These are phyloP conservation scores for Halcyon malimbica DNA, from an alignment of 2,113 vertebrate genomes.

Conservation along the genomic window DNA sequence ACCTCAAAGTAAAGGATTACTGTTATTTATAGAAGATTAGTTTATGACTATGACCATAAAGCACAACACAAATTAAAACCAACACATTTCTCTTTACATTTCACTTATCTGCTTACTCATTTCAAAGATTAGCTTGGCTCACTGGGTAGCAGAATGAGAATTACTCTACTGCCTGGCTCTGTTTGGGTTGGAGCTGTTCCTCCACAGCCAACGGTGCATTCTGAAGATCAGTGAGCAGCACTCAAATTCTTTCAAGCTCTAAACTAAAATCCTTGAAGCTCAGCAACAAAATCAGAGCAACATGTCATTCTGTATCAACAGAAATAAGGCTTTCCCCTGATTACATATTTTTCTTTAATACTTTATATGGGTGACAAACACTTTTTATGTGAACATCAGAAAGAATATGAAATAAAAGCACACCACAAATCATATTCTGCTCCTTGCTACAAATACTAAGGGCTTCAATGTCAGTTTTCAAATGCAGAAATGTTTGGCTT, in stretches of 20 bases:
- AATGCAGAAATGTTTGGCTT: not conserved
- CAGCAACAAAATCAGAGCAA: not conserved
- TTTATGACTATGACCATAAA: not conserved
- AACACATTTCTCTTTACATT: not conserved
- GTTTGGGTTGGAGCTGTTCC: not conserved
- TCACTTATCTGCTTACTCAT: not conserved
- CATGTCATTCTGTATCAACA: not conserved
- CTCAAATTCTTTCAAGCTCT: not conserved
- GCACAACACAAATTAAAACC: not conserved
- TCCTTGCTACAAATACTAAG: not conserved
- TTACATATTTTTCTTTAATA: not conserved
- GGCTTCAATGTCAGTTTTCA: not conserved
- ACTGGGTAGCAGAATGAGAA: not conserved
- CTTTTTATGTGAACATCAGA: not conserved
- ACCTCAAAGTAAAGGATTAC: not conserved
- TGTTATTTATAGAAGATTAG: not conserved
- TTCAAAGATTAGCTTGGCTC: not conserved
- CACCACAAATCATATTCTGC: not conserved
- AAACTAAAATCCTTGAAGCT: not conserved
- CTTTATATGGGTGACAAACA: not conserved
- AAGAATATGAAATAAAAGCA: not conserved
- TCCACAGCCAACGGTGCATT: not conserved
- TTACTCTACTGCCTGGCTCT: not conserved
- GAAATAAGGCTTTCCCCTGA: not conserved
- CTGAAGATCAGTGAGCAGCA: not conserved